These are phyloP conservation scores for Trisateles emortualis DNA, from an alignment of 2,888 invertebrate species.

Conservation along the genomic window DNA sequence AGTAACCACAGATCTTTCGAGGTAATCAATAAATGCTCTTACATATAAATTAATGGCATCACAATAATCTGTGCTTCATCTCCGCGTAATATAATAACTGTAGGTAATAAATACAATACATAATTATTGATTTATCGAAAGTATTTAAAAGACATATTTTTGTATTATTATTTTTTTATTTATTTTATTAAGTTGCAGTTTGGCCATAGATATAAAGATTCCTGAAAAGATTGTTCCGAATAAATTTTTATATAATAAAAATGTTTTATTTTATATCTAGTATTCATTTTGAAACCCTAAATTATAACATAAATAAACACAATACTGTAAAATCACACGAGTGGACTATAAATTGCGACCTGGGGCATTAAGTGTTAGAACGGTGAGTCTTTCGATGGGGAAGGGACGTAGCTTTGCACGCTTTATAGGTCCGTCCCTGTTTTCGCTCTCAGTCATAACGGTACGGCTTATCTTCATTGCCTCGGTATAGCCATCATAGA, in stretches of 20 bases:
- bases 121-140: slow-evolving; percentile 43
- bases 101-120: slow-evolving; percentile 35
- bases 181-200: slow-evolving; percentile 64
- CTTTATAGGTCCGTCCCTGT: too few species aligned
- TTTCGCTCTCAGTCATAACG: too few species aligned
- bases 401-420: too few species aligned
- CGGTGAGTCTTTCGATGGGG: too few species aligned
- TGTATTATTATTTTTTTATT: slow-evolving; percentile 74
- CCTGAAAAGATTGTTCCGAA: slow-evolving; percentile 70
- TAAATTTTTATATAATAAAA: slow-evolving; percentile 72
- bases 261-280: slow-evolving; percentile 52
- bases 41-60: slow-evolving; percentile 38
- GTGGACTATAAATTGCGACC: too few species aligned
- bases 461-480: too few species aligned
- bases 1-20: slow-evolving; percentile 42
- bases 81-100: slow-evolving; percentile 32
- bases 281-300: slow-evolving; percentile 17
- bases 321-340: too few species aligned
- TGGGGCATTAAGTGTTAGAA: too few species aligned
- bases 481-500: too few species aligned
- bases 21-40: slow-evolving; percentile 31
- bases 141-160: slow-evolving; percentile 79
- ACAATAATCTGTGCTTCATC: slow-evolving; percentile 45
- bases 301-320: too few species aligned
- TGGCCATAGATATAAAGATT: slow-evolving; percentile 62